A percentile compares a stretch with the other conserved stretches of the same genome.
phyloP scores from a whole-genome alignment of 2,797 vertebrate genomes.

The Lacerta agilis region DNA sequence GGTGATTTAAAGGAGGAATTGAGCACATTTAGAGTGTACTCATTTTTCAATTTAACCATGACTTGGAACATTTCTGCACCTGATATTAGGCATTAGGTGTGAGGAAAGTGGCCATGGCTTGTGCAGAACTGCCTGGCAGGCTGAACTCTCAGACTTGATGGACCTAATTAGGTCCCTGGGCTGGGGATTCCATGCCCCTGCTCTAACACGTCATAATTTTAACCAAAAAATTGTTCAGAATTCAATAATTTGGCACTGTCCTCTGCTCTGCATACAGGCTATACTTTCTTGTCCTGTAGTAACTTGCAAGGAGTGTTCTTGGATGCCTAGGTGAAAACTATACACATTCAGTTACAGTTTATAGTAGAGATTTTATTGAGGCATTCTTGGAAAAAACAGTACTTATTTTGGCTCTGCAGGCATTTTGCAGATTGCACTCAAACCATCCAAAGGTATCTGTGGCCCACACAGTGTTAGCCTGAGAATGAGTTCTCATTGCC shows the following conservation, averaged over 20 bases:
- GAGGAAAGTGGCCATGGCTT: too few relatives aligned
- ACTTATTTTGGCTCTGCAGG: conserved; percentile 48
- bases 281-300: conserved; percentile 32
- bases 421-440: conserved; percentile 67
- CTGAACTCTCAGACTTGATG: not conserved
- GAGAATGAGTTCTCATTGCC: conserved; percentile 59
- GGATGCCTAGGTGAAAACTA: conserved; percentile 60
- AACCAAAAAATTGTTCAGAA: not conserved
- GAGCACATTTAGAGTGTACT: too few relatives aligned
- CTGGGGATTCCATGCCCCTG: too few relatives aligned
- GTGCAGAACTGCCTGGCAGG: not conserved
- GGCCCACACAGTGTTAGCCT: conserved; percentile 74
- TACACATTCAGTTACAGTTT: conserved; percentile 48
- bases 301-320: conserved; percentile 55
- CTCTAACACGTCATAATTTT: not conserved
- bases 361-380: conserved; percentile 64
- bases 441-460: conserved; percentile 67
- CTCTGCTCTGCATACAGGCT: not conserved
- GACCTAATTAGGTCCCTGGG: not conserved
- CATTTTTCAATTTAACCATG: too few relatives aligned
- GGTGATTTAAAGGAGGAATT: too few relatives aligned
- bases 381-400: conserved; percentile 61
- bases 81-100: too few relatives aligned
- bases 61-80: too few relatives aligned
- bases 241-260: not conserved